Base-by-base conservation (phyloP, 2,888 invertebrate genomes). In the Onchidella celtica region DNA sequence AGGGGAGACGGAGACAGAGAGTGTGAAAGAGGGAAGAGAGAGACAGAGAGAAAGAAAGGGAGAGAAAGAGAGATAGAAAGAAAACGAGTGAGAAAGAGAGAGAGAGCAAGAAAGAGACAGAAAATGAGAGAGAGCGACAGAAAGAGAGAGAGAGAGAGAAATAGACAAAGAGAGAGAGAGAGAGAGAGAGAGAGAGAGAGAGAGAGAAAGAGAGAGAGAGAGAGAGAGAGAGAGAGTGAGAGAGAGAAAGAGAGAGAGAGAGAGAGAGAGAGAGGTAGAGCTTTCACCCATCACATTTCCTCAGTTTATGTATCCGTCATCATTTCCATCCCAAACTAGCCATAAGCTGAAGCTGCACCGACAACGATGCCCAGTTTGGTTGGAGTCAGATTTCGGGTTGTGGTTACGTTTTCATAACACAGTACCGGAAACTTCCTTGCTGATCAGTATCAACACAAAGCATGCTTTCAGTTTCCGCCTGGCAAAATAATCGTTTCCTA, bases 41-140 rank as follows among this genome's bases (percentile, higher is more conserved):
- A 17, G 17, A 17, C 6, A 47, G 17, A 17, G 47, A 17, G 47
- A 47, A 47, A 47, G 47, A 47, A 47, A 47, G 17, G 9, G 17
- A 6, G 47, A 47, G 47, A 47, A 17, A 47, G 47, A 47, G 17
- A 21, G 36, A 34, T 11, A 34, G 21, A 34, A 21, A 68, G 34
- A 68, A 36, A 34, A 36, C 29, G 36, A 34, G 21, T 34, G 68
- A 68, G 11, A 68, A 36, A 68, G 34, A 68, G 68, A 68, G 34
- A 68, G 34, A 68, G 34, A 68, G 68, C 4, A 36, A 36, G 36
- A 68, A 38, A 68, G 68, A 68, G 36, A 34, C 14, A 34, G 21
- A 17, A 36, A 68, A 38, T 34, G 68, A 65, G 27, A 65, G 65
- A 47, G 6, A 47, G 47, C 6, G 47, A 47, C 9, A 6, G 17